A percentile compares a stretch with the other conserved stretches of the same genome.
Conservation (phyloP, 2,888 invertebrate genomes). For the Pachydiplax longipennis region DNA sequence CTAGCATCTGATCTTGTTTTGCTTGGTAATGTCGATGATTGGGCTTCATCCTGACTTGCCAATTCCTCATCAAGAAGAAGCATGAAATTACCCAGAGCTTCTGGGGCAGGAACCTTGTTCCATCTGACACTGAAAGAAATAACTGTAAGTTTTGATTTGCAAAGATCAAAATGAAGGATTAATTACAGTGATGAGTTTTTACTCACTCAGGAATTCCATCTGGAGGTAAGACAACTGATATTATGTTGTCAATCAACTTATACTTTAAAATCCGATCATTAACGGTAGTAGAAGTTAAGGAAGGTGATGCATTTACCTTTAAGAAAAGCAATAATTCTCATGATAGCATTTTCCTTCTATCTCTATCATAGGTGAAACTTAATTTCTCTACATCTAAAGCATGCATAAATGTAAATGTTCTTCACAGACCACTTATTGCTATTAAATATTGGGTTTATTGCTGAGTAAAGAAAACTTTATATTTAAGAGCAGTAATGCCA, state of each 20-base stretch:
- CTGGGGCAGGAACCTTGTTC: constrained; percentile 80
- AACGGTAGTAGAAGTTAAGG: constrained; percentile 91
- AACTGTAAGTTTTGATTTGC: background rate
- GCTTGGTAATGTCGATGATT: background rate
- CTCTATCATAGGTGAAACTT: no score
- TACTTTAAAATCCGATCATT: constrained; percentile 94
- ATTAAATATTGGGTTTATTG: no score
- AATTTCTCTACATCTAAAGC: no score
- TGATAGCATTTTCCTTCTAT: background rate
- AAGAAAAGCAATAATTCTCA: constrained; percentile 48
- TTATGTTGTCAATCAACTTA: constrained; percentile 90
- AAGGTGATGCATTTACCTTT: constrained; percentile 93
- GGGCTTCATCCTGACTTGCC: constrained; percentile 68
- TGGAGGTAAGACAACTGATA: constrained; percentile 88
- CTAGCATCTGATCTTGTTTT: background rate
- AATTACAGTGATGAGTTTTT: background rate
- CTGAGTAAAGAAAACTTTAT: no score
- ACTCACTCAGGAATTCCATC: constrained; percentile 85
- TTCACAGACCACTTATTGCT: no score
- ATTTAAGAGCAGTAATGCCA: no score
- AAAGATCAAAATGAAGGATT: background rate
- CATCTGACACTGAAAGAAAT: constrained; percentile 71
- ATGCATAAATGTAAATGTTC: no score
- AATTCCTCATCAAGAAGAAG: constrained; percentile 84
- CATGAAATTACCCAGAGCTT: constrained; percentile 85